These are phyloP conservation scores for Apodemia zela DNA, from an alignment of 2,888 invertebrate genomes.

Conservation along the genomic window DNA sequence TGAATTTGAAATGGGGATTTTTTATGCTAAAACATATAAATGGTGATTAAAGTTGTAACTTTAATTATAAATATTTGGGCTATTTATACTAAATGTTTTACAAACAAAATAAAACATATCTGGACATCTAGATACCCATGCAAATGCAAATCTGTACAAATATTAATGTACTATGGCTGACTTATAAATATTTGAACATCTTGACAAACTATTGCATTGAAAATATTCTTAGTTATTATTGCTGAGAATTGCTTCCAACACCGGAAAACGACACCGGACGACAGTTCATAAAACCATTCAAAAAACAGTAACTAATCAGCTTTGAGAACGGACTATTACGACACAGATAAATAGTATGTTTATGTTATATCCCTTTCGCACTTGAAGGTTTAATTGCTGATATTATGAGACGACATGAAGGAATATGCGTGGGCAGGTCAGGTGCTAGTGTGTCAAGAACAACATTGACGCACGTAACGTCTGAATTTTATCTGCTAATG, in stretches of 20 bases:
- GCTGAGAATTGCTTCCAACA: neutral
- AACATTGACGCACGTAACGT: slow-evolving; percentile 38
- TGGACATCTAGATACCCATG: too few relatives aligned
- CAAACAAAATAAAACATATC: too few relatives aligned
- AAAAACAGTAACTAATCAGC: neutral
- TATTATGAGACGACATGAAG: slow-evolving; percentile 20
- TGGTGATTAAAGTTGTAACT: too few relatives aligned
- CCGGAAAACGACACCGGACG: slow-evolving; percentile 6
- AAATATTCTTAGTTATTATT: neutral
- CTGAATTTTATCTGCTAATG: slow-evolving; percentile 35
- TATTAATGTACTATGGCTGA: too few relatives aligned
- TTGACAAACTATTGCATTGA: too few relatives aligned
- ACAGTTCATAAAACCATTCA: slow-evolving; percentile 8
- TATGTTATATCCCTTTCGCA: slow-evolving; percentile 21
- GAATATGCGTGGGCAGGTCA: slow-evolving; percentile 24
- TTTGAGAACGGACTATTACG: neutral
- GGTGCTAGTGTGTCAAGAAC: slow-evolving; percentile 38
- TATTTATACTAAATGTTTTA: too few relatives aligned
- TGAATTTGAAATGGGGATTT: too few relatives aligned
- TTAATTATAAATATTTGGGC: too few relatives aligned
- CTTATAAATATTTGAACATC: too few relatives aligned
- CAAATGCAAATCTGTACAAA: too few relatives aligned
- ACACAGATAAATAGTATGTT: neutral
- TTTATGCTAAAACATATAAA: too few relatives aligned
- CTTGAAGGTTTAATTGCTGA: slow-evolving; percentile 10